A percentile compares a stretch with the other conserved stretches of the same genome.
Conservation (phyloP, 2,888 invertebrate genomes). For the Campoplex nolae region DNA sequence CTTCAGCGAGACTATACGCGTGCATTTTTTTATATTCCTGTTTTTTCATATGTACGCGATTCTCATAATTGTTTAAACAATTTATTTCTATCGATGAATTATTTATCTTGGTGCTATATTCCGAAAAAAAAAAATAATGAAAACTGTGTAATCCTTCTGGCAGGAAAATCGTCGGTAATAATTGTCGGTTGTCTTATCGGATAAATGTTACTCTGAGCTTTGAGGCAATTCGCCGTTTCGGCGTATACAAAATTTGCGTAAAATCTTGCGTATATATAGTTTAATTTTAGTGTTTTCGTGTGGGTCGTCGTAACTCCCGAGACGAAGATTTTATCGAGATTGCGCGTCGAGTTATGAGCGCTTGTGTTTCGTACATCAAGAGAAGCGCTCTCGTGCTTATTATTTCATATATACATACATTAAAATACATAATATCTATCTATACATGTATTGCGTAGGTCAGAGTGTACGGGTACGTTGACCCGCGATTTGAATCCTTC, state of each 20-base stretch:
- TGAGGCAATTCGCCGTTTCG: background rate
- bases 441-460: constrained; percentile 43
- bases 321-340: constrained; percentile 62
- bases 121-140: background rate
- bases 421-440: background rate
- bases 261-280: background rate
- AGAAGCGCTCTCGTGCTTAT: constrained; percentile 19
- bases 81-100: constrained; percentile 6
- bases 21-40: constrained; percentile 15
- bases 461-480: constrained; percentile 58
- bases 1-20: constrained; percentile 25
- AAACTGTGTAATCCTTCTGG: background rate
- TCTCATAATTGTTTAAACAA: constrained; percentile 4
- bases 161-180: background rate
- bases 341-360: constrained; percentile 60
- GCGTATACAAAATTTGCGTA: background rate
- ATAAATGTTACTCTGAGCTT: background rate
- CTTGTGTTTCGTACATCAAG: constrained; percentile 37
- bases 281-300: background rate
- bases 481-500: constrained; percentile 42
- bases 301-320: constrained; percentile 32
- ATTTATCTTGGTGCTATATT: background rate
- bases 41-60: constrained; percentile 17
- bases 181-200: background rate
- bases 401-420: constrained; percentile 34